Base-by-base conservation (phyloP, 2,113 vertebrate species). In the Climacteris rufus region DNA sequence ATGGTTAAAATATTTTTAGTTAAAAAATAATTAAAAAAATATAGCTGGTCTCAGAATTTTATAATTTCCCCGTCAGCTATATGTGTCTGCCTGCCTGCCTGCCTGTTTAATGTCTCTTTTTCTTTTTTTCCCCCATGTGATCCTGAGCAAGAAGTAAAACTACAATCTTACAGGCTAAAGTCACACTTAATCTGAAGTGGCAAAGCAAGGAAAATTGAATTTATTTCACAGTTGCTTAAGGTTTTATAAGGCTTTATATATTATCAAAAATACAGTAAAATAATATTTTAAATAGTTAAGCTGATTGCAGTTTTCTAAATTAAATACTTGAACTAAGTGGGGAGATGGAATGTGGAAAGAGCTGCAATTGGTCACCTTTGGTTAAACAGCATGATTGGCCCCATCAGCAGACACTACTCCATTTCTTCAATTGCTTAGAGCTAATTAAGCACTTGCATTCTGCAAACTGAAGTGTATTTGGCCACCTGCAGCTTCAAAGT, bases 1-100 rank as follows among this genome's bases (percentile, higher is more conserved):
- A 74, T 54, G 15, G 74, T 91, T 94, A 87, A 91, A 85, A 25
- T 85, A 79, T 69, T 96, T 91, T 70, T 85, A 80, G 33, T 53
- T 89, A 2, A 77, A 95, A 91, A 91, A 78, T 25, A 28, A 6
- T 45, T 70, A 53, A 39, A 53, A 83, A 89, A 47, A 23, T 89
- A 13, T 42, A 56, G 9, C 60, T 85, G 33, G 24, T 47, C 40
- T 83, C 53, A 75, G 18, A 64, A 64, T 78, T 64, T 75, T 4
- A 7, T 76, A 1, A 14, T 53, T 65, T 72, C 2, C 2, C 16
- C 30, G n/a, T 13, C 22, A 76, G 27, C 22, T 68, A 1, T 35
- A 33, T 69, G 6, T 35, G 12, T 65, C 14, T 84, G 11, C 79
- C 18, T 44, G 27, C 53, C 40, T 83, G 10, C 56, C 61, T 40